Conservation (phyloP, 2,888 invertebrate species). For the Tricholauxania praeusta region DNA sequence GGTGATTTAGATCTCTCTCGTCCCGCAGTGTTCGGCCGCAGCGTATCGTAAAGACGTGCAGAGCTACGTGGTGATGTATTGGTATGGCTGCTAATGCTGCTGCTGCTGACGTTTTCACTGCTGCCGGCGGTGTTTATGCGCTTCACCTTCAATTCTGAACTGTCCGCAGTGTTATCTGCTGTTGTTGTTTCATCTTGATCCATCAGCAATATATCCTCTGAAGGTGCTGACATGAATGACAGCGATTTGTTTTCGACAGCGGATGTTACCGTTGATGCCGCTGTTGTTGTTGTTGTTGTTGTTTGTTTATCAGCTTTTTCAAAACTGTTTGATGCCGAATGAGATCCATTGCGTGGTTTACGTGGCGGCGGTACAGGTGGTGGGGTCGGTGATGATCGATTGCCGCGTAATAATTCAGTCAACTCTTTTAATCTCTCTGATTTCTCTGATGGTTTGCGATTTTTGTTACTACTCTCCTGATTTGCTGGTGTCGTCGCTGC, state of each 20-base stretch:
- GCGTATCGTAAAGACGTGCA: slow-evolving; percentile 52
- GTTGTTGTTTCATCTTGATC: slow-evolving; percentile 54
- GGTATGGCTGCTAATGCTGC: slow-evolving; percentile 26
- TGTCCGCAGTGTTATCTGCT: not conserved
- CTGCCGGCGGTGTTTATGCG: not conserved
- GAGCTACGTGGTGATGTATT: not conserved
- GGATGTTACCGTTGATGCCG: slow-evolving; percentile 45
- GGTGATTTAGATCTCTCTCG: slow-evolving; percentile 60
- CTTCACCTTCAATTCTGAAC: not conserved
- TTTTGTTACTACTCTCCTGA: slow-evolving; percentile 45
- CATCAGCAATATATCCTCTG: slow-evolving; percentile 56
- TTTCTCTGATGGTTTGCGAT: slow-evolving; percentile 72
- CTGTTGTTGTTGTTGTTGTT: slow-evolving; percentile 3
- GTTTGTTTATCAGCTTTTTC: slow-evolving; percentile 54
- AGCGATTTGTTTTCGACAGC: slow-evolving; percentile 33
- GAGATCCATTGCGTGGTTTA: slow-evolving; percentile 62
- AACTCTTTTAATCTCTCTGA: slow-evolving; percentile 80
- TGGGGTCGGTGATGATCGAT: slow-evolving; percentile 70
- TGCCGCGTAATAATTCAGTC: slow-evolving; percentile 80
- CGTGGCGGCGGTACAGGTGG: slow-evolving; percentile 73
- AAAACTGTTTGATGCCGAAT: slow-evolving; percentile 70
- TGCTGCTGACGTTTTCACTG: slow-evolving; percentile 30
- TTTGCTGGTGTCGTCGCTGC: slow-evolving; percentile 9
- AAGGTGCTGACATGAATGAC: slow-evolving; percentile 47
- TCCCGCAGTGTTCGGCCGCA: slow-evolving; percentile 59